Base-by-base conservation (phyloP, 2,113 vertebrate species). In the Oncorhynchus tshawytscha region DNA sequence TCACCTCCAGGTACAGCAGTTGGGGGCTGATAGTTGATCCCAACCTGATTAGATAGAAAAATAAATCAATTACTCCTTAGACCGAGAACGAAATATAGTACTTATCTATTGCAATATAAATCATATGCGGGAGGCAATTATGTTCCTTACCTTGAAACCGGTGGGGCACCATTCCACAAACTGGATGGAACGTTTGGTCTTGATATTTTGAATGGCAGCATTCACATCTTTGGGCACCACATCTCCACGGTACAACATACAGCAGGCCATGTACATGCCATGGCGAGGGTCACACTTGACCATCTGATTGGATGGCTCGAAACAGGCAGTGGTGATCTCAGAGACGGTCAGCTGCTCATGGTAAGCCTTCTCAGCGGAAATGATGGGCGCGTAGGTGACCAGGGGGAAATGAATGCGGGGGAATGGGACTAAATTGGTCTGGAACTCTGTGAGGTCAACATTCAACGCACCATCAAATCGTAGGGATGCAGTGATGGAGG, bases 141-240 rank as follows among this genome's bases (percentile, higher is more conserved):
- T 70, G 6, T 34, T 24, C 8, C 88, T 88, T 85, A 92, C 95
- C 95, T 97, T 97, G 79, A 96, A 96, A 2, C 95, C 95, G 78
- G 94, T 96, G 0, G 95, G 95, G 81, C 95, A 96, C 94, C 94
- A 95, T 90, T 96, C 94, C 51, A 96, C 95, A 76, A 97, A 97
- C 88, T 95, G 95, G 80, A 96, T 93, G 5, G 88, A 94, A 4
- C 89, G 91, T 80, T 95, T 95, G 74, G 93, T 96, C 88, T 97
- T 96, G 79, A 97, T 95, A 20, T 92, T 88, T 0, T 95, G 94
- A 15, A 96, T 96, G 80, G 95, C 92, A 0, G 92, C 88, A 0
- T 94, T 97, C 54, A 96, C 94, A 2, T 96, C 95, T 87, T 96
- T 96, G 39, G 95, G 95, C 0, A 96, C 92, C 2, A 96, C 94